Conservation (phyloP, 2,113 vertebrate species). For the Aythya baeri region DNA sequence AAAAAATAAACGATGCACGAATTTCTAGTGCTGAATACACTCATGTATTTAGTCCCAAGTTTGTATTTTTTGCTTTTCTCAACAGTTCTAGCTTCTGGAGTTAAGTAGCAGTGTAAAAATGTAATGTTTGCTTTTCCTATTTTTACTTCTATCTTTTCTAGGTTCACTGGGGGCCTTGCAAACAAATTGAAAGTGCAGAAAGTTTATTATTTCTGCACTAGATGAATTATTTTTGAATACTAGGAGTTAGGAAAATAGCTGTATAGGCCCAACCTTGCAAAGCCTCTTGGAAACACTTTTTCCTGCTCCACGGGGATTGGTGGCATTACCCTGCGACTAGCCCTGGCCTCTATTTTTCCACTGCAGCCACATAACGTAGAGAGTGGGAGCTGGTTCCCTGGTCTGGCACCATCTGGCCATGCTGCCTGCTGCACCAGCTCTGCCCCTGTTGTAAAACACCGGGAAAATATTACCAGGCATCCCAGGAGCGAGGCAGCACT, state of each 20-base stretch:
- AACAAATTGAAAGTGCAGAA: neutral
- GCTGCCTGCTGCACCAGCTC: neutral
- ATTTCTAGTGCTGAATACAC: neutral
- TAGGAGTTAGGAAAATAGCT: conserved; percentile 19
- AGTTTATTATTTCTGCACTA: neutral
- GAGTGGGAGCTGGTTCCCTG: neutral
- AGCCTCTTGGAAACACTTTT: neutral
- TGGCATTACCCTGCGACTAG: neutral
- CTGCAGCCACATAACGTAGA: neutral
- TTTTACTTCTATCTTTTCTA: neutral
- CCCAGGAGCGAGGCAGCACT: neutral
- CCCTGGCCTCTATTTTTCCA: neutral
- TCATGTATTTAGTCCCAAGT: neutral
- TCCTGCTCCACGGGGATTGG: neutral
- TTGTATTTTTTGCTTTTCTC: neutral
- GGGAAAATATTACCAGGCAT: neutral
- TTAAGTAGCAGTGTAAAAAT: neutral
- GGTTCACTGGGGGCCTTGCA: neutral
- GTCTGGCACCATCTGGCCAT: neutral
- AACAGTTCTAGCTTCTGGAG: neutral
- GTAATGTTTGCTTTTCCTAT: neutral
- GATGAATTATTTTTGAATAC: conserved; percentile 1
- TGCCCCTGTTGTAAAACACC: neutral
- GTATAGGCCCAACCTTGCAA: neutral
- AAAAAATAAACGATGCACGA: neutral